Evolutionary conservation across 2,797 vertebrate species (phyloP).

Genomic region (Paratrypauchen microcephalus): DNA sequence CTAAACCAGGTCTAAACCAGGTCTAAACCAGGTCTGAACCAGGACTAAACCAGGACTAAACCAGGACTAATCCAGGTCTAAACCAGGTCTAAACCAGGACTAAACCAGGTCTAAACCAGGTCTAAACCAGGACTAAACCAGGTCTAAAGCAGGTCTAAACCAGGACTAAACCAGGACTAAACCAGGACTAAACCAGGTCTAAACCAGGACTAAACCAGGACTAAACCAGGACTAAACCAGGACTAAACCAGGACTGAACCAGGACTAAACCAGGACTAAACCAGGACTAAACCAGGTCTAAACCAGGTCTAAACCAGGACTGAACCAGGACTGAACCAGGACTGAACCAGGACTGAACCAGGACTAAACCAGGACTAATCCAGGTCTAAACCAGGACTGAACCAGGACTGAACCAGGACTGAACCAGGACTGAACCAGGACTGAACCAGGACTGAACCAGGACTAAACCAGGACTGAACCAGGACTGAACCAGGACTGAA

Average conservation of each 20-base stretch:
- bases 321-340: too few relatives aligned
- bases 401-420: background rate
- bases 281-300: too few relatives aligned
- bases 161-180: background rate
- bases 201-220: background rate
- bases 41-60: too few relatives aligned
- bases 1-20: background rate
- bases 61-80: background rate
- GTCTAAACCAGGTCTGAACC: too few relatives aligned
- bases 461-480: background rate
- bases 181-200: too few relatives aligned
- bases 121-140: too few relatives aligned
- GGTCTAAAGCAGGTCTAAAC: background rate
- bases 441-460: background rate
- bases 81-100: conserved; percentile 1
- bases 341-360: too few relatives aligned
- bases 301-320: background rate
- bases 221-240: conserved; percentile 4
- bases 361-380: background rate
- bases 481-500: too few relatives aligned
- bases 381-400: background rate
- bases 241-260: too few relatives aligned
- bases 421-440: too few relatives aligned
- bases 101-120: too few relatives aligned
- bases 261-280: too few relatives aligned